These are phyloP conservation scores for Holothuria leucospilota DNA, from an alignment of 53 echinoderm and acorn worm species.

Conservation along the genomic window DNA sequence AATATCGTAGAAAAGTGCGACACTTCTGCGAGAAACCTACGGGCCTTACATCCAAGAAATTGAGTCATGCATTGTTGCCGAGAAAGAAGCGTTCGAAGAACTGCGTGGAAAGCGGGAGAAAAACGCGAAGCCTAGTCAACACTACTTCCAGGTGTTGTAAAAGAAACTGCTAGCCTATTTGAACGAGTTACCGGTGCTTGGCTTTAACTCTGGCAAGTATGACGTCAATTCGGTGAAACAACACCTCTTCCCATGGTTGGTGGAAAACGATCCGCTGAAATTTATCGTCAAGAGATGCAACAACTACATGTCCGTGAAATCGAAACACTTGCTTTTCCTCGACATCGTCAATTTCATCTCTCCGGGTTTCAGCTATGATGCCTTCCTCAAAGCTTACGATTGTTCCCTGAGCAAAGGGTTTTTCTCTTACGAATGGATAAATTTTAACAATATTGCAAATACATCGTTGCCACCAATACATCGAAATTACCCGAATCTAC, in stretches of 20 bases:
- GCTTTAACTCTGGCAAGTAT: slow-evolving; percentile 43
- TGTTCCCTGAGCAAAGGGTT: slow-evolving; percentile 43
- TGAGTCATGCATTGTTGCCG: background rate
- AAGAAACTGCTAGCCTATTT: background rate
- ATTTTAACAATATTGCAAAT: slow-evolving; percentile 15
- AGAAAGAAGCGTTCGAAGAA: background rate
- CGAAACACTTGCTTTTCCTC: slow-evolving; percentile 35
- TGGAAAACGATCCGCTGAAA: background rate
- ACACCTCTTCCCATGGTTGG: background rate
- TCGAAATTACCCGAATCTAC: slow-evolving; percentile 14
- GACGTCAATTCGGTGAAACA: slow-evolving; percentile 17
- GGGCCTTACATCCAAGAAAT: background rate
- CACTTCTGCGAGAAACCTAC: background rate
- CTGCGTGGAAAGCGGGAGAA: background rate
- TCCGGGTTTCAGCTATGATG: slow-evolving; percentile 39
- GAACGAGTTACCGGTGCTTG: slow-evolving; percentile 30
- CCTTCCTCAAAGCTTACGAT: slow-evolving; percentile 62
- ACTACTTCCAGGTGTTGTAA: background rate
- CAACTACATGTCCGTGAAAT: no score
- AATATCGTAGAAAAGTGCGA: background rate
- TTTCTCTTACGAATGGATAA: slow-evolving; percentile 64
- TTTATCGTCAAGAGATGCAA: slow-evolving; percentile 24
- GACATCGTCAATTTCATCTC: no score
- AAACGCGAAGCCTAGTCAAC: background rate
- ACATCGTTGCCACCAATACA: slow-evolving; percentile 16